phyloP scores from a whole-genome alignment of 2,113 vertebrate species.

The Elachura formosa region DNA sequence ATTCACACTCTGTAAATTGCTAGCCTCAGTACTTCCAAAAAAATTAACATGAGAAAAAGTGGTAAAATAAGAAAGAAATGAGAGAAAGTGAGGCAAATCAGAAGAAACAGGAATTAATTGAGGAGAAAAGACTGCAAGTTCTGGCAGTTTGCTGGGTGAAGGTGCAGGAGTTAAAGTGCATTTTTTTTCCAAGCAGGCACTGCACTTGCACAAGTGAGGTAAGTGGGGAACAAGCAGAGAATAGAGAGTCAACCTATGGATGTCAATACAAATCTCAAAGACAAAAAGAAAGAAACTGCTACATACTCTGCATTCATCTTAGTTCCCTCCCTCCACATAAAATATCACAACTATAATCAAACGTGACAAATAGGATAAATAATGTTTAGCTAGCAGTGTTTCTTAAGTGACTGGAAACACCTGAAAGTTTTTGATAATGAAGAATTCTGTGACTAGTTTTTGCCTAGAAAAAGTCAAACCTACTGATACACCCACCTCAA shows the following conservation, averaged over 20 bases:
- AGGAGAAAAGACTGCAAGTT: background rate
- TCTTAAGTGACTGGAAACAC: background rate
- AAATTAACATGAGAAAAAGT: background rate
- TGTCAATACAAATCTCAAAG: background rate
- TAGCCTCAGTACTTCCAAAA: background rate
- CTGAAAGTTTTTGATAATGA: background rate
- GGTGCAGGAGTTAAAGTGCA: background rate
- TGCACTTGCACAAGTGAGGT: background rate
- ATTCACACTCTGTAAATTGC: background rate
- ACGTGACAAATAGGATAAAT: background rate
- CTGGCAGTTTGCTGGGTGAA: background rate
- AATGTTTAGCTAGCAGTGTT: background rate
- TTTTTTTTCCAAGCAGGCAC: background rate
- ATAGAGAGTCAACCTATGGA: background rate
- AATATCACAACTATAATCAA: background rate
- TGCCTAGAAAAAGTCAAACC: background rate
- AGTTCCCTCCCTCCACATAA: background rate
- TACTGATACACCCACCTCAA: background rate
- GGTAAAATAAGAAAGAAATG: background rate
- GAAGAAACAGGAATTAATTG: background rate
- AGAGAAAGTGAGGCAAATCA: background rate
- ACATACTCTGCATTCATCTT: background rate
- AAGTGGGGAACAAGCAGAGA: background rate
- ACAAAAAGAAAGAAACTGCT: background rate
- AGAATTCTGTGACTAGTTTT: background rate